phyloP scores from a whole-genome alignment of 2,113 vertebrate species.

The Choloepus hoffmanni region DNA sequence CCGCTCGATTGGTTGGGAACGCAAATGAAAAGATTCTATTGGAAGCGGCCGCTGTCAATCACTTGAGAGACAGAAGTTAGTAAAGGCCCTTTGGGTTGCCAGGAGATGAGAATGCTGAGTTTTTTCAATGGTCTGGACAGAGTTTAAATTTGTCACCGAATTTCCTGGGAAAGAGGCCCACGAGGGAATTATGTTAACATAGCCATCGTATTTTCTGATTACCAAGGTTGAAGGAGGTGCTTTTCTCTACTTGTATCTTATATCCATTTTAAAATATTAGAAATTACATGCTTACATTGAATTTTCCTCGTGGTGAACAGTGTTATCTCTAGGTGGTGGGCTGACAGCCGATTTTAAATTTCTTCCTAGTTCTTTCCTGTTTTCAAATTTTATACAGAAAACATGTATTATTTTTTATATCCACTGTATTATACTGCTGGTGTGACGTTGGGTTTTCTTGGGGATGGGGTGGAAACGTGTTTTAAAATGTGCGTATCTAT shows the following conservation, averaged over 20 bases:
- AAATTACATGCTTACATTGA: constrained; percentile 29
- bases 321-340: not conserved
- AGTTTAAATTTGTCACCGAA: not conserved
- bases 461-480: not conserved
- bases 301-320: not conserved
- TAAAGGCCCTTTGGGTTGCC: not conserved
- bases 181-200: not conserved
- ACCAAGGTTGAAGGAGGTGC: not conserved
- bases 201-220: not conserved
- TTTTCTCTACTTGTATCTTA: not conserved
- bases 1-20: not conserved
- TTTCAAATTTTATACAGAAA: not conserved
- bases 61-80: rapidly evolving
- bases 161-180: not conserved
- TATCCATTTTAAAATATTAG: not conserved
- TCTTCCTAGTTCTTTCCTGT: not conserved
- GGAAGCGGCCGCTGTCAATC: not conserved
- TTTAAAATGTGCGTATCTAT: not conserved
- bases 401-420: not conserved
- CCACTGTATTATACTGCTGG: not conserved
- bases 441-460: not conserved
- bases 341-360: not conserved
- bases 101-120: not conserved
- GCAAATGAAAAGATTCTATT: rapidly evolving
- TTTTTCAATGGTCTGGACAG: not conserved